Percentiles rank a stretch among this genome's conserved stretches.
Evolutionary conservation across 2,113 vertebrate genomes (phyloP).

Genomic region (Atrichornis clamosus): DNA sequence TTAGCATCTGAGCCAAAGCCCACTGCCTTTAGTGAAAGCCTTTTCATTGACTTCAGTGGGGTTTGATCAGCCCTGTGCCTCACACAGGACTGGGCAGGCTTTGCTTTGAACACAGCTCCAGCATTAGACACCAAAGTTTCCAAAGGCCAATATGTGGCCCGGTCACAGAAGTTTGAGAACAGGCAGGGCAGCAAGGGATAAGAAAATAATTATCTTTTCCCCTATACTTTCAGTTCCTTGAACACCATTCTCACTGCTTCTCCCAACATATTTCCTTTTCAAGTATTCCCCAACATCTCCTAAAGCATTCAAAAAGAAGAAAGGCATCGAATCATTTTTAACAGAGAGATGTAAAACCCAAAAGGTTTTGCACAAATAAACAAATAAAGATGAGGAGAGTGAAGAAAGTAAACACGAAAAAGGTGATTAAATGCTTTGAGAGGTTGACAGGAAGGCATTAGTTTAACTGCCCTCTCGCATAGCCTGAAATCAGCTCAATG

Average conservation of each 20-base stretch:
- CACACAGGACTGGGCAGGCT: neutral
- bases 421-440: neutral
- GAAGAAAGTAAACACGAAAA: neutral
- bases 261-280: neutral
- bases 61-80: neutral
- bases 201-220: neutral
- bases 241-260: neutral
- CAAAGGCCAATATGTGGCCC: neutral
- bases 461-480: neutral
- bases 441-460: neutral
- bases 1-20: slow-evolving; percentile 34
- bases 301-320: neutral
- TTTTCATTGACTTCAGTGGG: neutral
- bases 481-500: neutral
- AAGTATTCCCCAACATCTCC: neutral
- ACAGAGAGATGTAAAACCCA: neutral
- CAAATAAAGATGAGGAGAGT: neutral
- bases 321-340: neutral
- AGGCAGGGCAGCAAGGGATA: neutral
- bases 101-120: neutral
- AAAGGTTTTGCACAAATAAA: neutral
- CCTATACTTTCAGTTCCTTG: neutral
- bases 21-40: neutral
- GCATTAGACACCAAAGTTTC: neutral
- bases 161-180: neutral